A percentile compares a stretch with the other conserved stretches of the same genome.
Evolutionary conservation across 1,140 invertebrate species (phyloP).

Genomic region (Philaenus spumarius): DNA sequence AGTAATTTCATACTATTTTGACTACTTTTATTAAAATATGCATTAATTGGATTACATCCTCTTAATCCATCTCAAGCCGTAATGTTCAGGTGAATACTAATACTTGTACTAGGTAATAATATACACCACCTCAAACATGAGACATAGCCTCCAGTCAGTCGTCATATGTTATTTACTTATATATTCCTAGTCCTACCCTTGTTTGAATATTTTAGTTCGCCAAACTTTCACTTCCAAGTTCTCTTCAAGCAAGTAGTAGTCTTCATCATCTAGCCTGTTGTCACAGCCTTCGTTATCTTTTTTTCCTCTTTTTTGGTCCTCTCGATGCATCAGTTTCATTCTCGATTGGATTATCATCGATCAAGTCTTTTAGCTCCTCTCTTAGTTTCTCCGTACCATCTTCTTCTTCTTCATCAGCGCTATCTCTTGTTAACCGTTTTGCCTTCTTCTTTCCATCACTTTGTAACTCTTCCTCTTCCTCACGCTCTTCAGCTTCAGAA

Average conservation of each 20-base stretch:
- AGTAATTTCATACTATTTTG: no score
- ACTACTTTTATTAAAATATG: no score
- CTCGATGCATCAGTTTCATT: constrained; percentile 70
- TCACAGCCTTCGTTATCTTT: constrained; percentile 77
- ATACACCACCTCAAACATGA: no score
- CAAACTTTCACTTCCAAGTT: constrained; percentile 95
- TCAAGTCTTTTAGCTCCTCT: constrained; percentile 86
- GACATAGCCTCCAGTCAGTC: no score
- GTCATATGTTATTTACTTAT: no score
- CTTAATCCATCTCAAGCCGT: no score
- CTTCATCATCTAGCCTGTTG: constrained; percentile 93
- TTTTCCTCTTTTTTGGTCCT: constrained; percentile 68
- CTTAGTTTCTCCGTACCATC: constrained; percentile 77
- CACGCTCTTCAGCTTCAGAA: no score
- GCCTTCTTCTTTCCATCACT: constrained; percentile 53
- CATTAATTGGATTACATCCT: no score
- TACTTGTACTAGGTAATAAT: no score
- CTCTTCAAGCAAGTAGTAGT: constrained; percentile 97
- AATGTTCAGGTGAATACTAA: no score
- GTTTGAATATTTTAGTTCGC: no score
- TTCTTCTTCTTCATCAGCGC: constrained; percentile 57
- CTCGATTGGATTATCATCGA: constrained; percentile 90
- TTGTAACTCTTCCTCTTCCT: constrained; percentile 59
- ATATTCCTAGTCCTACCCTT: no score
- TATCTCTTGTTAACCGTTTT: constrained; percentile 53